phyloP scores from a whole-genome alignment of 2,113 vertebrate genomes.

The Pygoscelis antarcticus region DNA sequence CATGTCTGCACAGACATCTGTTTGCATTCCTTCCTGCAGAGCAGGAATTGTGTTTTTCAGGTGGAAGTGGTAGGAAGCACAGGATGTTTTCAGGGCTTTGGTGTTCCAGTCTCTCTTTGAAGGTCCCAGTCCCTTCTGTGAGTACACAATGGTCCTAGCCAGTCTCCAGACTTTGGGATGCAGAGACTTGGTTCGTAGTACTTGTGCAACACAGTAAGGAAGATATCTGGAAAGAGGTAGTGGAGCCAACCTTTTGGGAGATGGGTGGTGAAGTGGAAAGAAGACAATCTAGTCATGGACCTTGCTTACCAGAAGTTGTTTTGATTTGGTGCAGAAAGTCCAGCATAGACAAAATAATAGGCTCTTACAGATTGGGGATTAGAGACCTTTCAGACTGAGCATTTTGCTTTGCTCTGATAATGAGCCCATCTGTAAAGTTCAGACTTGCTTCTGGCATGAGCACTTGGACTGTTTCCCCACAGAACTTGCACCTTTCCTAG shows the following conservation, averaged over 20 bases:
- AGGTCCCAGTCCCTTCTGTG: not conserved
- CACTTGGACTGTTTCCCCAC: not conserved
- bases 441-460: not conserved
- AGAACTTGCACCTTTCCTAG: not conserved
- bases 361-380: not conserved
- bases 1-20: not conserved
- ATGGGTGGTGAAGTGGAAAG: not conserved
- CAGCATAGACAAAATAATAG: not conserved
- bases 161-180: not conserved
- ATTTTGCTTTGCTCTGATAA: not conserved
- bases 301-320: not conserved
- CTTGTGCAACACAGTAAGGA: not conserved
- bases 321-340: not conserved
- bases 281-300: not conserved
- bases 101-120: not conserved
- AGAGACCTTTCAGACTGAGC: not conserved
- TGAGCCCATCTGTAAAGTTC: not conserved
- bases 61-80: not conserved
- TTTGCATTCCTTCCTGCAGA: not conserved
- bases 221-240: not conserved
- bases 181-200: not conserved
- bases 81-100: not conserved
- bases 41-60: not conserved
- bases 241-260: not conserved
- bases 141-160: not conserved